A percentile compares a stretch with the other conserved stretches of the same genome.
phyloP scores from a whole-genome alignment of 2,888 invertebrate species.

The Dryocosmus kuriphilus region DNA sequence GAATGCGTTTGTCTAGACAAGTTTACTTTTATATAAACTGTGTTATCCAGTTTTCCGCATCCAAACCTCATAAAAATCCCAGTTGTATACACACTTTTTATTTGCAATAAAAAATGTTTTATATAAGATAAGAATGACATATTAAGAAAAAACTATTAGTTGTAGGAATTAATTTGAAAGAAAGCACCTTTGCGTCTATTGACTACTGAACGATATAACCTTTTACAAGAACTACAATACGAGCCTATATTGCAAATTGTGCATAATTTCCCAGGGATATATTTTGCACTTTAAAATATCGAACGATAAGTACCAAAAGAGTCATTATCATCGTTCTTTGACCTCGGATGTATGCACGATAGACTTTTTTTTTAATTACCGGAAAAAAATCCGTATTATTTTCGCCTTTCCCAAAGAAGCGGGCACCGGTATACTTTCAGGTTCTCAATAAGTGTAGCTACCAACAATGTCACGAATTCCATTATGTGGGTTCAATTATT shows the following conservation, averaged over 20 bases:
- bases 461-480: background rate
- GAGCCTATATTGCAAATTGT: background rate
- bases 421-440: conserved; percentile 1
- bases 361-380: background rate
- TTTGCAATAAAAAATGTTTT: background rate
- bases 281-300: background rate
- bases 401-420: background rate
- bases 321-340: conserved; percentile 56
- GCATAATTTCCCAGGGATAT: background rate
- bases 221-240: background rate
- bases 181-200: background rate
- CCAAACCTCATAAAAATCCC: background rate
- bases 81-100: too few relatives aligned
- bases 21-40: background rate
- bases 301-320: conserved; percentile 50
- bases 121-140: background rate
- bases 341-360: conserved; percentile 44
- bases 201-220: background rate
- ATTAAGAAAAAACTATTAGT: background rate
- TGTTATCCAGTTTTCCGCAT: background rate
- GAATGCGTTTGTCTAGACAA: background rate
- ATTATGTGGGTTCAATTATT: background rate
- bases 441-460: background rate
- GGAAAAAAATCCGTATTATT: background rate
- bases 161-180: background rate